These are phyloP conservation scores for Halcyon senegalensis DNA, from an alignment of 2,113 vertebrate genomes.

Conservation along the genomic window DNA sequence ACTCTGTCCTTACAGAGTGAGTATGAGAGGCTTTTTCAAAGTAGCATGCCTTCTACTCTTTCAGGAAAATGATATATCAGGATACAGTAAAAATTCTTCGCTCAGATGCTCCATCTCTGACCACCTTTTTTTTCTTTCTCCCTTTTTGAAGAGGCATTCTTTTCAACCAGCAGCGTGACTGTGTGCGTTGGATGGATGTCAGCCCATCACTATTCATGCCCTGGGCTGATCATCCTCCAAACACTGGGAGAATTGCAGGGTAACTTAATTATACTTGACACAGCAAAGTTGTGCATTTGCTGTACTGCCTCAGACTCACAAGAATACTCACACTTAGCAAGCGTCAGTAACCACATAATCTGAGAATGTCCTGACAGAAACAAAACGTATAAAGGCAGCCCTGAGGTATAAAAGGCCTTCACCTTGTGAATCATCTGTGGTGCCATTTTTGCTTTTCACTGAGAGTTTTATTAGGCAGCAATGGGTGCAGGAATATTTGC, in stretches of 20 bases:
- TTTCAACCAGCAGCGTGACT: background rate
- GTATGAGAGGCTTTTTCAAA: background rate
- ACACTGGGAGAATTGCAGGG: background rate
- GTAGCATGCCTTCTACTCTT: background rate
- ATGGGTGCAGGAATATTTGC: background rate
- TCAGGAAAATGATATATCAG: background rate
- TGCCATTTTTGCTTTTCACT: background rate
- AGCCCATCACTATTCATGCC: background rate
- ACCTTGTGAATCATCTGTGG: background rate
- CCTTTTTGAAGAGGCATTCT: background rate
- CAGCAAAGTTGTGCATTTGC: fast-evolving
- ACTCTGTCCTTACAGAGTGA: background rate
- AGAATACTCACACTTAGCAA: background rate
- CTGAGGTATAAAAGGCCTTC: background rate
- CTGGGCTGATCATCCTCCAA: background rate
- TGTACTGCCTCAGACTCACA: background rate
- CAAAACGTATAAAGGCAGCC: background rate
- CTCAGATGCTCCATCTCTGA: background rate
- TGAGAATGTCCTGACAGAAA: background rate
- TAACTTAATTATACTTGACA: background rate
- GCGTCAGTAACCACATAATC: fast-evolving
- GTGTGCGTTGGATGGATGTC: background rate
- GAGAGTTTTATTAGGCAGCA: background rate
- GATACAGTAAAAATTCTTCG: background rate
- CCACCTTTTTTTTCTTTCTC: background rate